These are phyloP conservation scores for Spilogale gracilis DNA, from an alignment of 2,113 vertebrate species.

Conservation along the genomic window DNA sequence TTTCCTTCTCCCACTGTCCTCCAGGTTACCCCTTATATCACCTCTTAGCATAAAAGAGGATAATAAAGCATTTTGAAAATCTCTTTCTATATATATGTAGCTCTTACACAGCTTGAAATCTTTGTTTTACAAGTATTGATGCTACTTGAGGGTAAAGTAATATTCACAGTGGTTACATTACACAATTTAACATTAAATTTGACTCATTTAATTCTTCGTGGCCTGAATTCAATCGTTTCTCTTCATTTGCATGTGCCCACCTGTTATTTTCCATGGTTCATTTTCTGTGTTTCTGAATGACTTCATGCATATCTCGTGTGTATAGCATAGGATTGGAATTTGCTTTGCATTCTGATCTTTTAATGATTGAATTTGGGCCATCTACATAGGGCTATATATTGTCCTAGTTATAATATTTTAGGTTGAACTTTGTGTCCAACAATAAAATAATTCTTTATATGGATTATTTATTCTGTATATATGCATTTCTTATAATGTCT, in stretches of 20 bases:
- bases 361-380: background rate
- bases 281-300: background rate
- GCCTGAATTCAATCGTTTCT: background rate
- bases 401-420: background rate
- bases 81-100: background rate
- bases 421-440: background rate
- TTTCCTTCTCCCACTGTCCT: no score
- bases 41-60: background rate
- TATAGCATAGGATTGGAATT: background rate
- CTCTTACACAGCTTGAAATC: background rate
- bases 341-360: constrained; percentile 3
- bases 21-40: background rate
- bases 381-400: background rate
- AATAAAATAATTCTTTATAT: background rate
- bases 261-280: background rate
- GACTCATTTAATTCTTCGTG: background rate
- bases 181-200: background rate
- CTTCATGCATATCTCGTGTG: background rate
- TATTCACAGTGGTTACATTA: background rate
- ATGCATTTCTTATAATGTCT: background rate
- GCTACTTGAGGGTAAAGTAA: background rate
- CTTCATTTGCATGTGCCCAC: background rate
- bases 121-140: background rate
- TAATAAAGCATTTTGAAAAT: constrained; percentile 8
- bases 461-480: background rate